A percentile compares a stretch with the other conserved stretches of the same genome.
Evolutionary conservation across 2,797 vertebrate species (phyloP).

Genomic region (Hoplostethus mediterraneus): DNA sequence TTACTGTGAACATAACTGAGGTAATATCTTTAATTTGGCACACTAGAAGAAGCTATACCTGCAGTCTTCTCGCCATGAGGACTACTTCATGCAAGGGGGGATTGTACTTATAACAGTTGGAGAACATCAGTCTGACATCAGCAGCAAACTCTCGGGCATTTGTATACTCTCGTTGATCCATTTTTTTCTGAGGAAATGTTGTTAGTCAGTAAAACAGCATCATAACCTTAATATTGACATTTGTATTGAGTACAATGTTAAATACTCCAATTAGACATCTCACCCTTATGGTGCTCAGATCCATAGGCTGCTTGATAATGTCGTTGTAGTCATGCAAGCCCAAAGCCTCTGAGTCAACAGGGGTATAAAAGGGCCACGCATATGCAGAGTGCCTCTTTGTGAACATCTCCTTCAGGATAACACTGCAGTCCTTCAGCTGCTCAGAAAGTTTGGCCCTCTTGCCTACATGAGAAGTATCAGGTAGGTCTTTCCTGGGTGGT

Average conservation of each 20-base stretch:
- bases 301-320: conserved; percentile 88
- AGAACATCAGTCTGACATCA: conserved; percentile 94
- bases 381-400: conserved; percentile 90
- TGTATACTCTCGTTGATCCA: conserved; percentile 89
- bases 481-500: conserved; percentile 81
- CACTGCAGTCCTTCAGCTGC: conserved; percentile 85
- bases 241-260: not conserved
- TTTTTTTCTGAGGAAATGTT: conserved; percentile 84
- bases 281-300: conserved; percentile 91
- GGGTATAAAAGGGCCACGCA: conserved; percentile 92
- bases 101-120: conserved; percentile 91
- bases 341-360: conserved; percentile 81
- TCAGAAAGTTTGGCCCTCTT: conserved; percentile 80
- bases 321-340: conserved; percentile 86
- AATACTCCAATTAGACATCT: conserved; percentile 2
- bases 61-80: conserved; percentile 91
- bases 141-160: conserved; percentile 89
- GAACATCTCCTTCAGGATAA: conserved; percentile 92
- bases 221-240: not conserved
- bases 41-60: conserved; percentile 80
- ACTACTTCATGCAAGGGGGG: conserved; percentile 91
- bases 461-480: conserved; percentile 73
- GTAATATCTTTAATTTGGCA: not conserved
- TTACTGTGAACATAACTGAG: not conserved
- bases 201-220: conserved; percentile 2